Percentiles rank a stretch among this genome's conserved stretches.
Conservation (phyloP, 2,797 vertebrate genomes). For the Valencia hispanica region DNA sequence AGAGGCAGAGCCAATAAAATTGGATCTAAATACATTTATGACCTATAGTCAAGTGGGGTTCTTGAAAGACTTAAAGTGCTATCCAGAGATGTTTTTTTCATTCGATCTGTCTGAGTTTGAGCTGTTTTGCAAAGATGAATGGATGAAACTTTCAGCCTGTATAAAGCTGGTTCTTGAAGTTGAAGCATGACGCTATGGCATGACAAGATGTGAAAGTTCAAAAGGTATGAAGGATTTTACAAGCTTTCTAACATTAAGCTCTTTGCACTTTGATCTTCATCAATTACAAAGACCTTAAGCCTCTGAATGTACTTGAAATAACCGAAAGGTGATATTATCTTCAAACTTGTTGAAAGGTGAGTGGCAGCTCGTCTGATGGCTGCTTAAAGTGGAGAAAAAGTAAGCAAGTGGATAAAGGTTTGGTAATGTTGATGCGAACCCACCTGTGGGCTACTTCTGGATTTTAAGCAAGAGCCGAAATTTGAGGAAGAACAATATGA, state of each 20-base stretch:
- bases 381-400: constrained; percentile 23
- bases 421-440: constrained; percentile 38
- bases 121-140: background rate
- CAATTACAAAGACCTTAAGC: constrained; percentile 37
- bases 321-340: constrained; percentile 36
- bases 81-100: background rate
- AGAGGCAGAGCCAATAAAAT: background rate
- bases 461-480: constrained; percentile 1
- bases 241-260: constrained; percentile 32
- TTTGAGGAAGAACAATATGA: background rate
- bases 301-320: constrained; percentile 22
- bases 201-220: background rate
- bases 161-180: background rate
- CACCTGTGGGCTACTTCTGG: constrained; percentile 46
- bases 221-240: background rate
- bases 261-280: constrained; percentile 52
- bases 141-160: background rate
- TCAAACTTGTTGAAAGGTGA: constrained; percentile 41
- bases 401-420: constrained; percentile 1
- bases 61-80: background rate
- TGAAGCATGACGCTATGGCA: background rate
- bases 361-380: constrained; percentile 13
- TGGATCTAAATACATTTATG: background rate
- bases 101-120: background rate
- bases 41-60: background rate